phyloP scores from a whole-genome alignment of 2,797 vertebrate genomes.

The Botia kubotai region DNA sequence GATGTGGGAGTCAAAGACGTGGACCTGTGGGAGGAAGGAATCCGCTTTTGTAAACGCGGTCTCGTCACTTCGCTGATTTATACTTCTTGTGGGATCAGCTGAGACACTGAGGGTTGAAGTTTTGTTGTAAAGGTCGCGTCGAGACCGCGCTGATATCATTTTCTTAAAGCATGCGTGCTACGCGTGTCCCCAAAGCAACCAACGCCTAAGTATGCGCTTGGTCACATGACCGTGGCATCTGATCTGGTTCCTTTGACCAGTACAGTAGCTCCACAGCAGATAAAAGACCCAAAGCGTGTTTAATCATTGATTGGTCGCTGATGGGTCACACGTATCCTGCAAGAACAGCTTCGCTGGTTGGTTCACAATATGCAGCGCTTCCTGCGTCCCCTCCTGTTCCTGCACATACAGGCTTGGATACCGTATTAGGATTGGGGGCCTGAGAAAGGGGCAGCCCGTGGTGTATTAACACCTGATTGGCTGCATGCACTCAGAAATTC shows the following conservation, averaged over 20 bases:
- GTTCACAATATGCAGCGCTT: conserved; percentile 6
- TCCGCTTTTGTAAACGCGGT: conserved; percentile 56
- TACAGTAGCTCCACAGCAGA: not conserved
- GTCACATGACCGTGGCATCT: conserved; percentile 3
- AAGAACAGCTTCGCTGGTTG: conserved; percentile 22
- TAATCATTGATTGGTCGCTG: conserved; percentile 30
- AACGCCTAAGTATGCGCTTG: not conserved
- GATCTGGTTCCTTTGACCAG: conserved; percentile 8
- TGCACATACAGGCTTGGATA: not conserved
- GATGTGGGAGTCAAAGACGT: conserved; percentile 45
- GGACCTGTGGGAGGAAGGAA: conserved; percentile 50
- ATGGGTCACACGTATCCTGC: conserved; percentile 8
- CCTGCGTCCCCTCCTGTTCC: conserved; percentile 11
- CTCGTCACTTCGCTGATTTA: conserved; percentile 57
- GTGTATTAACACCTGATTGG: conserved; percentile 43
- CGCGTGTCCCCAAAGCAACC: not conserved
- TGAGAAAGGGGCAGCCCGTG: conserved; percentile 9
- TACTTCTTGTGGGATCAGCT: conserved; percentile 42
- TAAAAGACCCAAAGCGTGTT: not conserved
- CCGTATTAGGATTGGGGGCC: conserved; percentile 27
- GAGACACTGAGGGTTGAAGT: not conserved
- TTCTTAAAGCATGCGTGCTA: not conserved
- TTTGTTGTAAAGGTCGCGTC: not conserved
- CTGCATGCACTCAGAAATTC: not conserved
- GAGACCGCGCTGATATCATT: not conserved